A percentile compares a stretch with the other conserved stretches of the same genome.
These are phyloP conservation scores for Trinorchestia longiramus DNA, from an alignment of 1,140 invertebrate species.

Conservation along the genomic window DNA sequence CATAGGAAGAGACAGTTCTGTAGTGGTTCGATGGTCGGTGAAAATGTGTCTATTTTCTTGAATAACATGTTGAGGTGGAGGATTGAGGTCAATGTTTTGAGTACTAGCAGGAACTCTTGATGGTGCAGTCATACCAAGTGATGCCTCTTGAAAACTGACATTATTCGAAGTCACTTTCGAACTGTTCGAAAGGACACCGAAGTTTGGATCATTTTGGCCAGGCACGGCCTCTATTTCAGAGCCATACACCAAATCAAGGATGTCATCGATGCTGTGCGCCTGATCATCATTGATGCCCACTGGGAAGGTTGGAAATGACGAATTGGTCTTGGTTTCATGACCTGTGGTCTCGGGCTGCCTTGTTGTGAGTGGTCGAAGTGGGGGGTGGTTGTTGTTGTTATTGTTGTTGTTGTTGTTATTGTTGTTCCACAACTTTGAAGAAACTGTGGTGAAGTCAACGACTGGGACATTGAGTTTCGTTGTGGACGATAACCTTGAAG, in stretches of 20 bases:
- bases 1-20: background rate
- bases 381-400: too few relatives aligned
- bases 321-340: background rate
- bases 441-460: background rate
- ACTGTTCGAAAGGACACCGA: background rate
- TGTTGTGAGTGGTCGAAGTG: background rate
- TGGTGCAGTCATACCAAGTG: background rate
- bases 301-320: background rate
- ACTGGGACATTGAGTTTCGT: background rate
- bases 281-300: background rate
- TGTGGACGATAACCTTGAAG: background rate
- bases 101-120: background rate
- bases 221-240: background rate
- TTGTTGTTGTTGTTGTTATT: background rate
- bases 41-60: background rate
- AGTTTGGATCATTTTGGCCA: background rate
- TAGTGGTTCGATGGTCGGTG: background rate
- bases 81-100: background rate
- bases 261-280: conserved; percentile 10
- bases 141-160: background rate
- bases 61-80: background rate
- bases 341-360: background rate
- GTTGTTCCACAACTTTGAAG: background rate
- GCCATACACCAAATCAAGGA: background rate
- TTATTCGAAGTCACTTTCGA: background rate